These are phyloP conservation scores for Ptycholaimellus sp. DNA, from an alignment of 2,888 invertebrate species.

Conservation along the genomic window DNA sequence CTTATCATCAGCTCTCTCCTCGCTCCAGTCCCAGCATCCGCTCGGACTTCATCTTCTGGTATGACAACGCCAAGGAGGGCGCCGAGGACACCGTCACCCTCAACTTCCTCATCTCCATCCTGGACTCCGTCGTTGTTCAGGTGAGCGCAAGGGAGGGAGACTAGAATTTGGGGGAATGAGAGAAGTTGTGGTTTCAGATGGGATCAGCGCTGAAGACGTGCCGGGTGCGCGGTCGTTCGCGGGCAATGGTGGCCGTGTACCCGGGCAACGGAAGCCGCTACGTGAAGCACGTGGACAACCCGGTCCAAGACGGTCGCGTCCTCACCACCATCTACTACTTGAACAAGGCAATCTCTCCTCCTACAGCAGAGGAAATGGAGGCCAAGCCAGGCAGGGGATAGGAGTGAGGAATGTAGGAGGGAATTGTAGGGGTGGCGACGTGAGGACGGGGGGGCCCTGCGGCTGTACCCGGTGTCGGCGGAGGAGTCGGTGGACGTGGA, in stretches of 20 bases:
- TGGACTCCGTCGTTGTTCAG: slow-evolving; percentile 18
- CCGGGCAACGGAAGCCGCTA: slow-evolving; percentile 80
- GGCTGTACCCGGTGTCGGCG: slow-evolving; percentile 70
- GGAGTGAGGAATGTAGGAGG: slow-evolving; percentile 1
- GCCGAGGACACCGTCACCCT: slow-evolving; percentile 12
- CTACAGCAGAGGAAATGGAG: too few relatives aligned
- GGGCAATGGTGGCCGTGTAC: slow-evolving; percentile 98
- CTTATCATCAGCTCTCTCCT: too few relatives aligned
- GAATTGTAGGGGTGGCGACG: not conserved
- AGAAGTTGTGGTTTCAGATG: too few relatives aligned
- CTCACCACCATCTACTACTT: slow-evolving; percentile 93
- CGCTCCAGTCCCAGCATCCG: too few relatives aligned
- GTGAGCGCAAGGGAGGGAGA: too few relatives aligned
- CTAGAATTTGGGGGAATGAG: too few relatives aligned
- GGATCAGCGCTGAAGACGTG: too few relatives aligned
- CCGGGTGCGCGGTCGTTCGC: too few relatives aligned
- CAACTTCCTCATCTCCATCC: slow-evolving; percentile 18
- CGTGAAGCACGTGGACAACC: slow-evolving; percentile 91
- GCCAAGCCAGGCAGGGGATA: not conserved
- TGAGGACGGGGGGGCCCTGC: slow-evolving; percentile 50
- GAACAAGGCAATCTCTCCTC: too few relatives aligned
- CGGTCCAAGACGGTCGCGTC: slow-evolving; percentile 78
- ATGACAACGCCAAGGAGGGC: slow-evolving; percentile 14
- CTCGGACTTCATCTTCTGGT: slow-evolving; percentile 16
- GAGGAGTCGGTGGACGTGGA: slow-evolving; percentile 59